Conservation (phyloP, 2,888 invertebrate species). For the Tanypteryx hageni region DNA sequence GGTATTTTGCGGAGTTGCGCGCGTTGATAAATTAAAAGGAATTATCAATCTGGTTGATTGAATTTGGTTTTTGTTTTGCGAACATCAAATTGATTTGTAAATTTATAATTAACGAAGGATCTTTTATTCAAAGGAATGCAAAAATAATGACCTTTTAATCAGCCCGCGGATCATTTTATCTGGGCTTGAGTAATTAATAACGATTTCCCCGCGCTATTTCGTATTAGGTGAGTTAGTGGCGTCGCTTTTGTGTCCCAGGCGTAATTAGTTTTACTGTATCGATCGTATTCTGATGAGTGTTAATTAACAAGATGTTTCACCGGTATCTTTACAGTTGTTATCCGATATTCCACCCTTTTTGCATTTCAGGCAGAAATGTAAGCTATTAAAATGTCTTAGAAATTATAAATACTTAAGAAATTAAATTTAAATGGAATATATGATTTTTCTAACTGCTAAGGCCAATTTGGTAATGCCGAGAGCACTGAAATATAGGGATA, state of each 20-base stretch:
- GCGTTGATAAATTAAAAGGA: not conserved
- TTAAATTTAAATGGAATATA: no score
- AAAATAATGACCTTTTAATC: conserved; percentile 1
- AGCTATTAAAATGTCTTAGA: no score
- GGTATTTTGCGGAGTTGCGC: not conserved
- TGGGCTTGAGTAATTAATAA: not conserved
- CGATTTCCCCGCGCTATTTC: not conserved
- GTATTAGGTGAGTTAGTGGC: not conserved
- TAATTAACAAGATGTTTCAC: not conserved
- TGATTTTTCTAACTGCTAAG: no score
- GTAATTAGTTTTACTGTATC: not conserved
- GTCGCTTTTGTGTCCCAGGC: not conserved
- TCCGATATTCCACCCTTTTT: no score
- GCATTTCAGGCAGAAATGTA: no score
- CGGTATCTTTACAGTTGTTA: no score
- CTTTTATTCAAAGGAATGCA: conserved; percentile 9
- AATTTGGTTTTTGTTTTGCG: not conserved
- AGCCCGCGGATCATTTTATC: not conserved
- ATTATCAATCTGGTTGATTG: not conserved
- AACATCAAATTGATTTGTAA: not conserved
- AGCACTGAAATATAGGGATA: no score
- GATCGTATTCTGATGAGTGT: not conserved
- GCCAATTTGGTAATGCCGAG: no score
- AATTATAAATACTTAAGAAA: no score
- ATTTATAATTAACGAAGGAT: conserved; percentile 4